Evolutionary conservation across 1,140 invertebrate genomes (phyloP).

Genomic region (Uloborus diversus): DNA sequence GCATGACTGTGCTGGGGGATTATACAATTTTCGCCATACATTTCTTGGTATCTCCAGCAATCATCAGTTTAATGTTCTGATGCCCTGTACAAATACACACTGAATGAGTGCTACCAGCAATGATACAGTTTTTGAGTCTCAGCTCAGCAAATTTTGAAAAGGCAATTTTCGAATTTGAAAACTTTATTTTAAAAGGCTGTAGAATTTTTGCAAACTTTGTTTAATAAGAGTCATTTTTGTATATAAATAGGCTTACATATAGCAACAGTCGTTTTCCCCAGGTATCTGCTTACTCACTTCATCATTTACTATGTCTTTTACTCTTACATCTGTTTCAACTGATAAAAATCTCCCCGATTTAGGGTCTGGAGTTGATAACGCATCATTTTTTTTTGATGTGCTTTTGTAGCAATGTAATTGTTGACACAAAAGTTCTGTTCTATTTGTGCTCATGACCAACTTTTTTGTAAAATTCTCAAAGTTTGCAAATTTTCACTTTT

Average conservation of each 20-base stretch:
- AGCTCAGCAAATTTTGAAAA: conserved; percentile 29
- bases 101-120: not conserved
- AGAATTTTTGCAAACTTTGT: not conserved
- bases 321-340: not conserved
- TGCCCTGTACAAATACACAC: not conserved
- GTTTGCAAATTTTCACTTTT: too few relatives aligned
- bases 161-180: not conserved
- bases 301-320: conserved; percentile 5
- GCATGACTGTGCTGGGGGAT: conserved; percentile 4
- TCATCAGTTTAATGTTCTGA: too few relatives aligned
- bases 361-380: not conserved
- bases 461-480: too few relatives aligned
- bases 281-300: conserved; percentile 20
- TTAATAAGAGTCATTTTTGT: not conserved
- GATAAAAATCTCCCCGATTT: not conserved
- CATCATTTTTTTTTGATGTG: too few relatives aligned
- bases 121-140: not conserved
- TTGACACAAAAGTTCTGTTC: too few relatives aligned
- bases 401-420: too few relatives aligned
- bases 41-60: not conserved
- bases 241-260: not conserved
- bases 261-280: conserved; percentile 1
- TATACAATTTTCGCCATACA: conserved; percentile 1
- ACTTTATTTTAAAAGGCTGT: conserved; percentile 8
- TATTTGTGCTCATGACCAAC: too few relatives aligned